Base-by-base conservation (phyloP, 2,797 vertebrate genomes). In the Hippoglossus hippoglossus region DNA sequence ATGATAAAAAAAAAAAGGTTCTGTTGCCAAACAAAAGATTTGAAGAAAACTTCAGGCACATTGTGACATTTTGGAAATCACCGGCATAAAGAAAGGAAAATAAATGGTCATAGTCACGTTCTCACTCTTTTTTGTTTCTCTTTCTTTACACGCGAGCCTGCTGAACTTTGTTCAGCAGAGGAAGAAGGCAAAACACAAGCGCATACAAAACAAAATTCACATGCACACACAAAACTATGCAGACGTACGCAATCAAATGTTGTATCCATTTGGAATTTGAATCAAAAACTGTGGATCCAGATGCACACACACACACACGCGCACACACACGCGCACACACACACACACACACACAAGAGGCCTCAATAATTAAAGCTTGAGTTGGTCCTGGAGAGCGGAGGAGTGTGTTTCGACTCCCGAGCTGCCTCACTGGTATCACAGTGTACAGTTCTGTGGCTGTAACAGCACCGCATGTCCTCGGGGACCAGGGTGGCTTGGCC, bases 341-440 rank as follows among this genome's bases (percentile, higher is more conserved):
- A 71, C 58, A 74, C 68, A 81, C 79, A 82, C 67, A 82, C 69
- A 81, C 75, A 82, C 4, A 71, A 80, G 82, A 89, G 79, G 81
- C 77, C 69, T 88, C 68, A 47, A 76, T 73, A 66, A 69, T 90
- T 91, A 93, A 92, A 94, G 86, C 89, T 92, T 92, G 47, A 83
- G 76, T 92, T 93, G 93, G 92, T 93, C 91, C 91, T 89, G 83
- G 86, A 88, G 85, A 84, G 80, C 57, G 71, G 63, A 81, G 82
- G 83, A 82, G 86, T 82, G 73, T 34, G 56, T 79, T 75, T 77
- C 66, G 79, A 80, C 87, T 67, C 85, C 86, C 31, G 46, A 91
- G 91, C 92, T 91, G 91, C 91, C 91, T 92, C 84, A 82, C 86
- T 82, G 81, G 83, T 85, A 88, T 93, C 91, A 93, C 92, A 93